These are phyloP conservation scores for Pongo abelii DNA, from an alignment of 2,113 vertebrate genomes.

Conservation along the genomic window DNA sequence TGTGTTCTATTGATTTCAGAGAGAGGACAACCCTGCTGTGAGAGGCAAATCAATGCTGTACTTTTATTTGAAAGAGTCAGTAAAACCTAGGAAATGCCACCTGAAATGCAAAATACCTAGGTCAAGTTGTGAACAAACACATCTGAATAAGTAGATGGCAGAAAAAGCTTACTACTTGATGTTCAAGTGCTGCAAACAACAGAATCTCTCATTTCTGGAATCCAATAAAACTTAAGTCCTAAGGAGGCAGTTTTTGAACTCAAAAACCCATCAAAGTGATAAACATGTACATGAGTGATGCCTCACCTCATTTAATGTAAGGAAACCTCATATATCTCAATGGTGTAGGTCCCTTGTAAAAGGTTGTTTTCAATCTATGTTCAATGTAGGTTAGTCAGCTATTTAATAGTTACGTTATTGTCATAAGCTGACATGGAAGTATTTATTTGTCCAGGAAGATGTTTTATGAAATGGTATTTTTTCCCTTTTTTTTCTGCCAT, in stretches of 20 bases:
- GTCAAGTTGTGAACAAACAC: neutral
- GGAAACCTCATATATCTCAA: neutral
- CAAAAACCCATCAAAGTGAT: neutral
- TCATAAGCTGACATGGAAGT: neutral
- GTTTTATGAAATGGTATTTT: neutral
- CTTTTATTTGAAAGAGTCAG: neutral
- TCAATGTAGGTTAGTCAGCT: neutral
- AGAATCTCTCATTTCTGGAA: neutral
- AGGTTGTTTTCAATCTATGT: neutral
- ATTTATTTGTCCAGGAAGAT: constrained; percentile 8
- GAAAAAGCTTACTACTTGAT: neutral
- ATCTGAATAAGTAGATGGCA: neutral
- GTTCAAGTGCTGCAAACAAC: neutral
- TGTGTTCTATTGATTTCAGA: neutral
- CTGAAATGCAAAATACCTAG: neutral
- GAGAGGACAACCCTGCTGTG: neutral
- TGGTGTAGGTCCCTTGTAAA: neutral
- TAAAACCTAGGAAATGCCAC: neutral
- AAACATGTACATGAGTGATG: neutral
- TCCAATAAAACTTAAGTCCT: neutral
- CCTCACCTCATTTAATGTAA: neutral
- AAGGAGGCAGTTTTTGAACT: neutral
- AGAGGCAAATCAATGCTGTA: neutral
- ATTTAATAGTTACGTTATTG: neutral
- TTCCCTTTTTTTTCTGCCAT: neutral